Evolutionary conservation across 2,797 vertebrate species (phyloP).

Genomic region (Coregonus sp.): DNA sequence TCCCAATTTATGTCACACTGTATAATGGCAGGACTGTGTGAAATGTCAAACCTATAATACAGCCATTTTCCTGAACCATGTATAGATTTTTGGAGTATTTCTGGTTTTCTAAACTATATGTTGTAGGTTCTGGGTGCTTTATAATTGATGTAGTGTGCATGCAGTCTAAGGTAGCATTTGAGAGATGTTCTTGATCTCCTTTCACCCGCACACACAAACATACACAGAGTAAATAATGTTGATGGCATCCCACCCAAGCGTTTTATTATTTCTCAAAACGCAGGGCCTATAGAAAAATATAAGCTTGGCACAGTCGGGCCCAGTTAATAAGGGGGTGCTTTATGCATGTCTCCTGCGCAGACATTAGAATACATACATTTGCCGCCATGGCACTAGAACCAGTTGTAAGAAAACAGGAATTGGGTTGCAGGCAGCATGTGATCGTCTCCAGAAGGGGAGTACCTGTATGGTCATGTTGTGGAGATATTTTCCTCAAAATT

Average conservation of each 20-base stretch:
- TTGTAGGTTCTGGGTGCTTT: conserved; percentile 31
- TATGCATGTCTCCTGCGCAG: conserved; percentile 42
- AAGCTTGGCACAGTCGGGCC: conserved; percentile 48
- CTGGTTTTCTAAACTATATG: conserved; percentile 40
- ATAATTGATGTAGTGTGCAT: conserved; percentile 40
- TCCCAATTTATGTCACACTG: not conserved
- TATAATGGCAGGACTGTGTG: conserved; percentile 5
- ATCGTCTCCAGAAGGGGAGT: no score
- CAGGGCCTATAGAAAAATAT: conserved; percentile 55
- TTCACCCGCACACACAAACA: not conserved
- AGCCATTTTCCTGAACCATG: conserved; percentile 17
- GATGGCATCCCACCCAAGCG: conserved; percentile 49
- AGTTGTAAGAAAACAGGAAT: no score
- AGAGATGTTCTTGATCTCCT: conserved; percentile 31
- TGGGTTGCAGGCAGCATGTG: no score
- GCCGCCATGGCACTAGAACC: no score
- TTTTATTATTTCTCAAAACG: conserved; percentile 53
- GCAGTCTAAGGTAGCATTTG: conserved; percentile 31
- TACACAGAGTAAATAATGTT: conserved; percentile 34
- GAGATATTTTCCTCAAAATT: not conserved
- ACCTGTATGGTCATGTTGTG: no score
- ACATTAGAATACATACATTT: conserved; percentile 9
- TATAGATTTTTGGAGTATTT: conserved; percentile 33
- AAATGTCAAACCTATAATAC: conserved; percentile 35
- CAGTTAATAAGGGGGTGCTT: conserved; percentile 53